These are phyloP conservation scores for Nematopogon swammerdamellus DNA, from an alignment of 2,888 invertebrate genomes.

Conservation along the genomic window DNA sequence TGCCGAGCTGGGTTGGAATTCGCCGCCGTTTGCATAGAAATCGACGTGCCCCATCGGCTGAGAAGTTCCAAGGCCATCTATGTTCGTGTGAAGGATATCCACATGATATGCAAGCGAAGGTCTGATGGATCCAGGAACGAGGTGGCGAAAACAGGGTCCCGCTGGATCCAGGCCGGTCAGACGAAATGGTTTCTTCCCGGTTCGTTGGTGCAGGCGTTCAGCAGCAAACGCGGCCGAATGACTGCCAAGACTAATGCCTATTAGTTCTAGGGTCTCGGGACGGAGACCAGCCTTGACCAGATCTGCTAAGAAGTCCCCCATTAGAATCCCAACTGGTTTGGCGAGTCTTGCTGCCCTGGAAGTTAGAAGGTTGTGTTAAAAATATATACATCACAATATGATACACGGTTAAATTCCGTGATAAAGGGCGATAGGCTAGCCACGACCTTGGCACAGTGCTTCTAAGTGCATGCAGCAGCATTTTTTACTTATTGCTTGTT, in stretches of 20 bases:
- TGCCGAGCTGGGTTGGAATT: conserved; percentile 31
- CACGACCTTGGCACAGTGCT: too few species aligned
- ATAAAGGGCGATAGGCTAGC: too few species aligned
- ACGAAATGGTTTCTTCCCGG: conserved; percentile 26
- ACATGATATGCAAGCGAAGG: conserved; percentile 26
- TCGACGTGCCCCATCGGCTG: conserved; percentile 36
- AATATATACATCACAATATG: too few species aligned
- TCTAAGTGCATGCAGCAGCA: too few species aligned
- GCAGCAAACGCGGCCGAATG: conserved; percentile 35
- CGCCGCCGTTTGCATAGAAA: conserved; percentile 46
- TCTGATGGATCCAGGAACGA: conserved; percentile 24
- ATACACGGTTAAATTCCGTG: too few species aligned
- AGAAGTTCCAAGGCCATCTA: conserved; percentile 42
- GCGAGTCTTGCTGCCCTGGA: conserved; percentile 37
- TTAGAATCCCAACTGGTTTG: conserved; percentile 28
- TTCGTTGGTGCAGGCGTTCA: conserved; percentile 23
- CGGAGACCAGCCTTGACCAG: conserved; percentile 27
- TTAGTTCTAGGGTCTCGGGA: conserved; percentile 25
- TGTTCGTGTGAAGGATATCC: conserved; percentile 39
- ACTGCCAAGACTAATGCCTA: conserved; percentile 40
- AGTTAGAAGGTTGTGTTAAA: too few species aligned
- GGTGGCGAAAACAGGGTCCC: conserved; percentile 41
- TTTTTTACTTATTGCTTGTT: too few species aligned
- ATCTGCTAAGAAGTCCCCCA: conserved; percentile 34
- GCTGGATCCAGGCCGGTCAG: conserved; percentile 41